Conservation (phyloP, 2,113 vertebrate genomes). For the Prochilodus magdalenae region DNA sequence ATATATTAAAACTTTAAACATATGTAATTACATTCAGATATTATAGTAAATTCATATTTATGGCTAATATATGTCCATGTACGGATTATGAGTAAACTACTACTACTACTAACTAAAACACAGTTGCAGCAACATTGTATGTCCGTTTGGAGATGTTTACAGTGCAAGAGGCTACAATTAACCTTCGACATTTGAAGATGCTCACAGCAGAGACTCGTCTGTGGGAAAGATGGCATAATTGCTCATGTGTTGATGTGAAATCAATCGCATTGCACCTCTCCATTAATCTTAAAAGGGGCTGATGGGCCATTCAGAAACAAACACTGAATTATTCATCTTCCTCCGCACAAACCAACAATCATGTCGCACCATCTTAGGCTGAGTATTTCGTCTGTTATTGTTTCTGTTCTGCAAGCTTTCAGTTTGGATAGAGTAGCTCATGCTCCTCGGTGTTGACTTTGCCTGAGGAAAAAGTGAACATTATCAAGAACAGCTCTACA, state of each 20-base stretch:
- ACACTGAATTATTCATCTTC: background rate
- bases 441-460: background rate
- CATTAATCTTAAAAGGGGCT: constrained; percentile 10
- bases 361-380: background rate
- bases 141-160: background rate
- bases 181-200: constrained; percentile 35
- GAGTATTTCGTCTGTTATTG: no score
- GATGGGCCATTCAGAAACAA: constrained; percentile 1
- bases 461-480: background rate
- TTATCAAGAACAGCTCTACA: background rate
- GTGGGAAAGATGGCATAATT: constrained; percentile 12
- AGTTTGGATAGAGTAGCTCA: background rate
- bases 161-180: constrained; percentile 11
- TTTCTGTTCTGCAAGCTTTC: background rate
- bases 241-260: constrained; percentile 34
- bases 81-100: no score
- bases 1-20: no score
- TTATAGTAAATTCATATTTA: no score
- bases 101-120: background rate
- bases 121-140: background rate
- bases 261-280: constrained; percentile 4
- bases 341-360: background rate
- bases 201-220: constrained; percentile 14
- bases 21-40: no score
- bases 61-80: no score